phyloP scores from a whole-genome alignment of 2,888 invertebrate genomes.

The Chrysolina haemoptera region DNA sequence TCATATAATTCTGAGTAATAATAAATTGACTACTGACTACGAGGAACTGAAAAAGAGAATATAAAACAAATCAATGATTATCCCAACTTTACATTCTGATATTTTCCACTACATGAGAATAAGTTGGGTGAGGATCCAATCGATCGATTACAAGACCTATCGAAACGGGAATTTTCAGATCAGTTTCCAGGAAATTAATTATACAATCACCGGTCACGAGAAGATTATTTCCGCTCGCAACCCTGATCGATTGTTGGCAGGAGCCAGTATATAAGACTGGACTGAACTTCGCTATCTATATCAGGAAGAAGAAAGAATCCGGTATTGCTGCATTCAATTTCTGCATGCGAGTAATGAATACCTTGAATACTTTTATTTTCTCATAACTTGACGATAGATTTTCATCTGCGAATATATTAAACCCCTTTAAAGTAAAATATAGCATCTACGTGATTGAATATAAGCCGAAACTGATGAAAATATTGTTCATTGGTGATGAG shows the following conservation, averaged over 20 bases:
- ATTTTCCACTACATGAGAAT: not conserved
- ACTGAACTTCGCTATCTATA: not conserved
- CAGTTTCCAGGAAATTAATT: slow-evolving; percentile 3
- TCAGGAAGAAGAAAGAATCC: not conserved
- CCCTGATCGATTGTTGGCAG: not conserved
- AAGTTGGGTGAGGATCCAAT: not conserved
- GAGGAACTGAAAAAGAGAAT: no score
- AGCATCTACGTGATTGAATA: not conserved
- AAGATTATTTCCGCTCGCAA: not conserved
- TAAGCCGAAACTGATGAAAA: not conserved
- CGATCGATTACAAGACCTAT: not conserved
- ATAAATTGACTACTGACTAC: no score
- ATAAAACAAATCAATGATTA: no score
- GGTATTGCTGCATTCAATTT: not conserved
- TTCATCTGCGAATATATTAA: not conserved
- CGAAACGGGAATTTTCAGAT: not conserved
- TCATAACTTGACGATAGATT: not conserved
- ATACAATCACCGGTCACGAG: not conserved
- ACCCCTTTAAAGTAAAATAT: not conserved
- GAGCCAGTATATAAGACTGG: not conserved
- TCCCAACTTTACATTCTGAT: no score
- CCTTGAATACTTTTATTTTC: not conserved
- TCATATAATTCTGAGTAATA: no score
- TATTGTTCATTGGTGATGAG: not conserved
- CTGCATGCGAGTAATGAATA: not conserved